phyloP scores from a whole-genome alignment of 1,140 invertebrate genomes.

The Drosophila sp. region DNA sequence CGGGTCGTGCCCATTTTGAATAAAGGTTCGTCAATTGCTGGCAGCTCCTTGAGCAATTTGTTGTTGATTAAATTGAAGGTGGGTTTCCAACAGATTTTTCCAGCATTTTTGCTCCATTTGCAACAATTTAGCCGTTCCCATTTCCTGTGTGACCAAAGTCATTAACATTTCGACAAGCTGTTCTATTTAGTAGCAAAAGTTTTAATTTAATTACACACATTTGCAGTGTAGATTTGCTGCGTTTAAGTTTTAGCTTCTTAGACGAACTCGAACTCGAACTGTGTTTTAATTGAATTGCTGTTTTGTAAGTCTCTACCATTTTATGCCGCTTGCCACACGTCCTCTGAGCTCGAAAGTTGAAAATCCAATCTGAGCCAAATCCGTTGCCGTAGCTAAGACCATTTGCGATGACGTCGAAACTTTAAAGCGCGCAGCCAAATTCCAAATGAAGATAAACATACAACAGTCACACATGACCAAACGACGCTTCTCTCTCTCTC shows the following conservation, averaged over 20 bases:
- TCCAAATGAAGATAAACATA: conserved; percentile 72
- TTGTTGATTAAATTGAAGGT: conserved; percentile 39
- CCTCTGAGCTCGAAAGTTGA: conserved; percentile 43
- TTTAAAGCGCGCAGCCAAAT: conserved; percentile 37
- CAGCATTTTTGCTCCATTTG: conserved; percentile 13
- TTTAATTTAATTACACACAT: conserved; percentile 72
- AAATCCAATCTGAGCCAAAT: conserved; percentile 72
- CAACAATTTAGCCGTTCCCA: conserved; percentile 3
- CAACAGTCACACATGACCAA: conserved; percentile 56
- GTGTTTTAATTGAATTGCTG: conserved; percentile 53
- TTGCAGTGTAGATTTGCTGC: conserved; percentile 26
- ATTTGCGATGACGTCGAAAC: conserved; percentile 46
- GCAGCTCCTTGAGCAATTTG: conserved; percentile 42
- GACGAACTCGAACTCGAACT: not conserved
- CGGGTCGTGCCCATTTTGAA: conserved; percentile 25
- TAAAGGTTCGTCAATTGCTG: conserved; percentile 38
- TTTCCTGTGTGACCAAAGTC: conserved; percentile 47
- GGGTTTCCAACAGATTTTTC: not conserved
- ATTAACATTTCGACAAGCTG: conserved; percentile 63
- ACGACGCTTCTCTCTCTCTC: conserved; percentile 14
- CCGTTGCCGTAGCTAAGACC: conserved; percentile 41
- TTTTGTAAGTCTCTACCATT: not conserved
- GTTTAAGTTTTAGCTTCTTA: conserved; percentile 29
- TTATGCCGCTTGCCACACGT: not conserved
- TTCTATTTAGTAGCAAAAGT: conserved; percentile 55